Evolutionary conservation across 2,888 invertebrate genomes (phyloP), one percentile per base, ranked within the genome.

Genomic region (Rotaria macrura): DNA sequence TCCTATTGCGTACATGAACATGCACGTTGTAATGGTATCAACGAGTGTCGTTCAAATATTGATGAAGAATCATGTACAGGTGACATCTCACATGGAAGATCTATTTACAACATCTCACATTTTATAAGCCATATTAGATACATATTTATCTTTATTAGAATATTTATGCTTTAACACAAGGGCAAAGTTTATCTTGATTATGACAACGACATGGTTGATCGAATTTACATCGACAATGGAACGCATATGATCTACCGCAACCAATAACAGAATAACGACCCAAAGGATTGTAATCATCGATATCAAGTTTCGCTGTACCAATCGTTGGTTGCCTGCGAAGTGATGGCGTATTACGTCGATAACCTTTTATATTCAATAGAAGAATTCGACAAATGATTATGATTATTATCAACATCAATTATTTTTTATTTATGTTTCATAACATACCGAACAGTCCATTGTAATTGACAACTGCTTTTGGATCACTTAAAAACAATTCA

Each of bases 281-380:
- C 20, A 72, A 0, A 38, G 20, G 23, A 40, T 6, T 6, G 38
- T 38, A 17, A 38, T 20, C 12, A 34, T 34, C 9, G 1, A 20
- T 5, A 7, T 65, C 17, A 38, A 72, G 1, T 38, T 20, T 38
- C 3, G 2, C 38, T 9, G 38, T 72, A 38, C 72, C 38, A 20
- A 72, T 72, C 23, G 90, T 89, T 20, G 90, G 90, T 86, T 87
- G 88, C 85, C 88, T 87, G 84, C 90, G 88, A 55, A 91, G 88
- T 89, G 90, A 89, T 5, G 90, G 90, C 12, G 89, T 90, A 87
- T 90, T 91, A 85, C 91, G 86, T 49, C 91, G 87, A 88, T 89
- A 91, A 25, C 91, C 91, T 65, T 65, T 65, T 29, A 25, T 54
- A 54, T 54, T 54, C 25, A 54, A 54, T 25, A 65, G 23, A 6